Base-by-base conservation (phyloP, 2,797 vertebrate species). In the Cirrhinus mrigala region DNA sequence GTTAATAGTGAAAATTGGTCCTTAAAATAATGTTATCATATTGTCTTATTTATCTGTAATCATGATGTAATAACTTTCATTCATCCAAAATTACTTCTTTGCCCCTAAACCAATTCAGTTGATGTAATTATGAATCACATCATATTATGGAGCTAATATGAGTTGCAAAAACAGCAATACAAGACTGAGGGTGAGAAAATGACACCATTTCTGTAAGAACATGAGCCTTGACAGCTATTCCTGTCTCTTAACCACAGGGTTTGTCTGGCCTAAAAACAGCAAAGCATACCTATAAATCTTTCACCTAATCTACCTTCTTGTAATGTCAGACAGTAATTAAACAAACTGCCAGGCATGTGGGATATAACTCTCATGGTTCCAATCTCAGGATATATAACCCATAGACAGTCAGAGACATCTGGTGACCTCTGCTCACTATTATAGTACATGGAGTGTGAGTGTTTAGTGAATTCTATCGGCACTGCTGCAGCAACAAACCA, bases 221-320 rank as follows among this genome's bases (percentile, higher is more conserved):
- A 69, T 56, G 37, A 58, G 15, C 7, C 66, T 37, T 7, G 20
- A 75, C 9, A 3, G 29, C n/a, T 83, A 66, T 40, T 76, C 20
- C 22, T 64, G 46, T 48, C 44, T 62, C 16, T 27, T 48, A n/a
- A 66, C 58, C 58, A 83, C 10, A 33, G 11, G n/a, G 37, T 62
- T 82, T 64, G 22, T 76, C 20, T 83, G 27, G 14, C 46, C 29
- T 52, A 37, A 37, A 83, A 74, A 62, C 2, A 1, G 20, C 71
- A 33, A 66, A 64, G 44, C 18, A n/a, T 24, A 24, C 29, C 70
- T 66, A 66, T 75, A 64, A 76, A 83, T 68, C 16, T 83, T 76
- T 83, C 71, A 76, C 58, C 29, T 68, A 14, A 44, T 46, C 9
- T 44, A 22, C 50, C 16, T 33, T 40, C 11, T 80, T 80, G 29